Conservation (phyloP, 2,888 invertebrate genomes). For the Caenorhabditis sinica region DNA sequence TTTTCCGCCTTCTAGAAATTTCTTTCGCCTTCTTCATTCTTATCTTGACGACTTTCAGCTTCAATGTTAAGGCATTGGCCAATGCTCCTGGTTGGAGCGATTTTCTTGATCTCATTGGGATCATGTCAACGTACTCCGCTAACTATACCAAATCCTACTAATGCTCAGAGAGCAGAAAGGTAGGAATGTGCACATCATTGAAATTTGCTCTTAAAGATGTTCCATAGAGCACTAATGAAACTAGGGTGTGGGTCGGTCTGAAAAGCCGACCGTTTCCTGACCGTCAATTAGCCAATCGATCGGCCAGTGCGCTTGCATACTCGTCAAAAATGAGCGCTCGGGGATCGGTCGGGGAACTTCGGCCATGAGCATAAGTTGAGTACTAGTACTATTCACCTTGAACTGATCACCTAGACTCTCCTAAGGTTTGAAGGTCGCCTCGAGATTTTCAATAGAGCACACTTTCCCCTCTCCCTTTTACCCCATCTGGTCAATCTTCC, state of each 20-base stretch:
- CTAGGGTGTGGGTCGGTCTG: no score
- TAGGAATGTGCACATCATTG: slow-evolving; percentile 3
- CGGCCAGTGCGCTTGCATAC: no score
- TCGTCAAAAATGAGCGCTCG: no score
- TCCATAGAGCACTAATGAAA: no score
- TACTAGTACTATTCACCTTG: no score
- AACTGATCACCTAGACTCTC: no score
- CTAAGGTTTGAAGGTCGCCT: background rate
- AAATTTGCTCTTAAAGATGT: no score
- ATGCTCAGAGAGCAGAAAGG: background rate
- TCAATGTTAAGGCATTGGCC: background rate
- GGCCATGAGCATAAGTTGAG: no score
- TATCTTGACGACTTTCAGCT: background rate
- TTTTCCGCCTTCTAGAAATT: slow-evolving; percentile 10
- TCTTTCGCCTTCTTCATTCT: background rate
- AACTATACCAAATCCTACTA: background rate
- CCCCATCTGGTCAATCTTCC: background rate
- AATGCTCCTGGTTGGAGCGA: slow-evolving; percentile 7
- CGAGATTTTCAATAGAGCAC: background rate
- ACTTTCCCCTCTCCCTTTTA: background rate
- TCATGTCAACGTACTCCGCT: slow-evolving; percentile 6
- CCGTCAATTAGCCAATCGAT: no score
- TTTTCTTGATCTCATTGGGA: background rate
- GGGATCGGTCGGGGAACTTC: no score
- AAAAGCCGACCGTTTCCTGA: no score